Evolutionary conservation across 2,888 invertebrate genomes (phyloP), one percentile per base, ranked within the genome.

Genomic region (Sarcophaga subvicina): DNA sequence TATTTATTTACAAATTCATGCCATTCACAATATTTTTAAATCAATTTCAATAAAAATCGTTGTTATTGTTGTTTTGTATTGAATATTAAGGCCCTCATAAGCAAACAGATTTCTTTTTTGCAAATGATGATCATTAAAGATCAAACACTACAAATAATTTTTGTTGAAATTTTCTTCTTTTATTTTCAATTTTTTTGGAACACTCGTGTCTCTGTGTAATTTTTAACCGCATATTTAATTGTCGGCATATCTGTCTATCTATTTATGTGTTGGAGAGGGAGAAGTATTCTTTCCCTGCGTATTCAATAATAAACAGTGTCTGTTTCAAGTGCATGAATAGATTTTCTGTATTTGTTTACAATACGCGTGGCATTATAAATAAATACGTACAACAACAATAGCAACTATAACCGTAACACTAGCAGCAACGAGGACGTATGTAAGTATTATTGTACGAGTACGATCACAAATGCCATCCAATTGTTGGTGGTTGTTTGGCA

Each of bases 301-400:
- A 54, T 14, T 4, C 54, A 54, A 22, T 72, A 22, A 0, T 5
- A 60, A 20, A 45, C 62, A 66, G n/a, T 70, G 54, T 71, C 27
- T 64, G 45, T 60, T 54, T 72, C 22, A 80, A 49, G 67, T 54
- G 62, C 60, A 73, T 72, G 60, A 62, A 66, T 20, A 37, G 12
- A 12, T 20, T 47, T 75, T 76, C 3, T 47, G 10, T 81, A 69
- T 78, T 79, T 79, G 70, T 82, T 83, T 83, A 80, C 49, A 80
- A 37, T 59, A 83, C 81, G 81, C 85, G 78, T 75, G 85, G 73
- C 73, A 78, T 75, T 75, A 59, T 47, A 85, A 73, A 72, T 72
- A 78, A 78, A 37, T 37, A 37, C 8, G 8, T 10, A 37, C 10
- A 37, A 37, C 37, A 37, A 73, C n/a, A 27, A 76, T 49, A 62